These are phyloP conservation scores for Pecten maximus DNA, from an alignment of 2,888 invertebrate species.

Conservation along the genomic window DNA sequence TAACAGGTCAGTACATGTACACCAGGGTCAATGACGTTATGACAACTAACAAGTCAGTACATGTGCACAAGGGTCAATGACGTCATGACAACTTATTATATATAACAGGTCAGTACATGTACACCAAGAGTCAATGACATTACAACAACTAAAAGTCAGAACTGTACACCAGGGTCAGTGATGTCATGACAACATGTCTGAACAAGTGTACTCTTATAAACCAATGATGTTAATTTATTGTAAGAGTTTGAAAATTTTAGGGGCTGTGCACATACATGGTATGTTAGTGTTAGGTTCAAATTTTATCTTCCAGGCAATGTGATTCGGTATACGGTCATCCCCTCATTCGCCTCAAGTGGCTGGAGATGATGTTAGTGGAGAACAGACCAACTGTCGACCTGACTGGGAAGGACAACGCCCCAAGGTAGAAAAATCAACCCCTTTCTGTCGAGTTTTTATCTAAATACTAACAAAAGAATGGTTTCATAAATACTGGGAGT, in stretches of 20 bases:
- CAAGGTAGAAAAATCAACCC: background rate
- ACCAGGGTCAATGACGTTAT: background rate
- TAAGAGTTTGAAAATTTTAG: no score
- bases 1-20: constrained; percentile 16
- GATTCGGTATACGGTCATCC: constrained; percentile 38
- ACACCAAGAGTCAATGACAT: background rate
- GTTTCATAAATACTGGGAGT: no score
- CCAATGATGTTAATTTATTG: no score
- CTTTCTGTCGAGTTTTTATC: background rate
- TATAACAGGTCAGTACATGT: constrained; percentile 39
- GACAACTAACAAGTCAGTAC: background rate
- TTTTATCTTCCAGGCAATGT: background rate
- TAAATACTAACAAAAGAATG: no score
- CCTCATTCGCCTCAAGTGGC: constrained; percentile 48
- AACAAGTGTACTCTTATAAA: no score
- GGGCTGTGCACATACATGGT: no score
- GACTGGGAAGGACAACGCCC: background rate
- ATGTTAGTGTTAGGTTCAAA: no score
- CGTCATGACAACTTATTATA: background rate
- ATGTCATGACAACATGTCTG: no score
- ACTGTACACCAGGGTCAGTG: background rate
- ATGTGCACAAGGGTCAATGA: constrained; percentile 23
- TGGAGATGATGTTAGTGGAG: constrained; percentile 55
- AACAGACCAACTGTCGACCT: background rate
- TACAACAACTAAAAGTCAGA: constrained; percentile 17